Evolutionary conservation across 2,797 vertebrate species (phyloP), one percentile per base, ranked within the genome.

Genomic region (Carapus acus): DNA sequence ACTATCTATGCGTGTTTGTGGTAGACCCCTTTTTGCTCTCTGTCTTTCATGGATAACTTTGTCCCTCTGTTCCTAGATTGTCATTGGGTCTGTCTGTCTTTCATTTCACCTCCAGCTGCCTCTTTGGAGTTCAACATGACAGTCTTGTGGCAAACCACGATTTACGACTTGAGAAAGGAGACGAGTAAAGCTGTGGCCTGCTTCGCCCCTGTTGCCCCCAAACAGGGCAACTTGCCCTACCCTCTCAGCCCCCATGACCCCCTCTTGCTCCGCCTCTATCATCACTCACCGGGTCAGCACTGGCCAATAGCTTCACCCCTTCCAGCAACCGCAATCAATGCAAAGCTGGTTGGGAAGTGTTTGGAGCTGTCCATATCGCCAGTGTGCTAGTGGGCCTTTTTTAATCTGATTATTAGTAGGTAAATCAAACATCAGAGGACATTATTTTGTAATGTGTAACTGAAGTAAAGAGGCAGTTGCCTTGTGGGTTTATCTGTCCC

Each of bases 81-180:
- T 78, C 60, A 33, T 49, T 57, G 36, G 16, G 49, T 67, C 62
- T 16, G 27, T 54, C 57, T 54, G 74, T 54, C 78, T 79, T 77
- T 82, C 58, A 80, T 54, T 67, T 85, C 53, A 74, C 82, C 81
- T 82, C 71, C 71, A 81, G 78, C 82, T 83, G 75, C 65, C n/a
- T 77, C 62, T 40, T 52, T 43, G 9, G 49, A 40, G 55, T 74
- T 76, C 59, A 74, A 50, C 62, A 62, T 58, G 65, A 72, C 70
- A 67, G 55, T 54, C 58, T 61, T 63, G 37, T 47, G 62, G 63
- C 67, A 65, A 63, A 74, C 54, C 54, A 45, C 53, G 68, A 80
- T 86, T 85, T 84, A 86, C 65, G 67, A 79, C 70, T 78, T 37
- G 54, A 77, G 63, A 79, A 78, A 76, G 69, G 52, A 75, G 58